These are phyloP conservation scores for Morinoia aosen DNA, from an alignment of 2,888 invertebrate genomes.

Conservation along the genomic window DNA sequence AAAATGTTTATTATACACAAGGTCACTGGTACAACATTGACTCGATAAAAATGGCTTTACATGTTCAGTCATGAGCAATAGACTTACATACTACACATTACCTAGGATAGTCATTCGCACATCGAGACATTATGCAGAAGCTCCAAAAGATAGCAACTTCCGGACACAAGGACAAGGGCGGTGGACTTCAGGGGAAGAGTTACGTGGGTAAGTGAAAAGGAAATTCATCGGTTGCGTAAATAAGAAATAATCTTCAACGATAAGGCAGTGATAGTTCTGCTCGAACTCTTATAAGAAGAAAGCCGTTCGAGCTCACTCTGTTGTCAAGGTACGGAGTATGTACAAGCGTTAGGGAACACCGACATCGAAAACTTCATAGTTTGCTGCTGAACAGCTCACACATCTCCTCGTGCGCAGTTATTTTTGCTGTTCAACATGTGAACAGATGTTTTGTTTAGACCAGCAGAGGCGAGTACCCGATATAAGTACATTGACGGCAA, in stretches of 20 bases:
- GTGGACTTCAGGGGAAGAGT: background rate
- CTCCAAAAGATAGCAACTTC: background rate
- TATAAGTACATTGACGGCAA: too few species aligned
- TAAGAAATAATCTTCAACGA: background rate
- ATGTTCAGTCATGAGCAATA: slow-evolving; percentile 26
- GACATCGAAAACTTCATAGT: background rate
- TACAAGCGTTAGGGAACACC: background rate
- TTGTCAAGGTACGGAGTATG: background rate
- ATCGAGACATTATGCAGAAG: background rate
- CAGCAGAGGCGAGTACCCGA: too few species aligned
- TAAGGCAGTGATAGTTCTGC: background rate
- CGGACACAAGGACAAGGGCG: background rate
- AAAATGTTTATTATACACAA: slow-evolving; percentile 46
- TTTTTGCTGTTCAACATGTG: background rate
- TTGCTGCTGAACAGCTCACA: background rate
- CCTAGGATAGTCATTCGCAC: background rate
- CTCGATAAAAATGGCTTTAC: slow-evolving; percentile 34
- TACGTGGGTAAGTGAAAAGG: background rate
- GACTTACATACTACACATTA: background rate
- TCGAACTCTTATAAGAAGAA: background rate
- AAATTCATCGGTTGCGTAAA: background rate
- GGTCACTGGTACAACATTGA: background rate
- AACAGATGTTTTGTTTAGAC: too few species aligned
- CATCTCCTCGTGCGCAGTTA: background rate
- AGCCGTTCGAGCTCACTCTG: background rate